phyloP scores from a whole-genome alignment of 2,113 vertebrate genomes.

The Speoplatyrhinus poulsoni region DNA sequence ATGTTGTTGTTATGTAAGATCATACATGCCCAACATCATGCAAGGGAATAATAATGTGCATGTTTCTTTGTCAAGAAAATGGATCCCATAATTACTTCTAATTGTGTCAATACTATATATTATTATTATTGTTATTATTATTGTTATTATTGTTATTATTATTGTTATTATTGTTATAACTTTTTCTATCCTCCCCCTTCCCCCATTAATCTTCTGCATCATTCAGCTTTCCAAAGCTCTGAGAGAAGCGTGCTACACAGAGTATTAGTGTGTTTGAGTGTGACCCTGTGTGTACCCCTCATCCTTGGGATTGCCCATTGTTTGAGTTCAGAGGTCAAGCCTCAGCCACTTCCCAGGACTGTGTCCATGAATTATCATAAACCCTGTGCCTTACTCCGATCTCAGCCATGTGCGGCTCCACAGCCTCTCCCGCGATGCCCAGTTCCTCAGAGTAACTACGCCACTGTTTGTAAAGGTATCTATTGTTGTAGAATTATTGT shows the following conservation, averaged over 20 bases:
- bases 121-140: no score
- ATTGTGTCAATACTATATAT: no score
- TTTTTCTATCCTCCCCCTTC: neutral
- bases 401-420: conserved; percentile 8
- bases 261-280: conserved; percentile 46
- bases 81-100: no score
- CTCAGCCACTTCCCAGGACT: conserved; percentile 23
- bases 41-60: no score
- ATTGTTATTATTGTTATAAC: neutral
- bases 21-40: no score
- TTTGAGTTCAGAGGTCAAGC: conserved; percentile 44
- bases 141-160: no score
- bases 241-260: conserved; percentile 43
- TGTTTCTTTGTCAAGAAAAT: no score
- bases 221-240: conserved; percentile 11
- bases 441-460: neutral
- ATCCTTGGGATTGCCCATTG: conserved; percentile 51
- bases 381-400: neutral
- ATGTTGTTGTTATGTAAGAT: no score
- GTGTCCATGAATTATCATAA: neutral
- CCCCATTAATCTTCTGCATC: neutral
- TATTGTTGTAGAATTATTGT: neutral
- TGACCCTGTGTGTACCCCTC: conserved; percentile 51
- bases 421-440: conserved; percentile 28
- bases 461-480: conserved; percentile 29